A percentile compares a stretch with the other conserved stretches of the same genome.
Conservation (phyloP, 1,140 invertebrate species). For the Drosophila mauritiana region DNA sequence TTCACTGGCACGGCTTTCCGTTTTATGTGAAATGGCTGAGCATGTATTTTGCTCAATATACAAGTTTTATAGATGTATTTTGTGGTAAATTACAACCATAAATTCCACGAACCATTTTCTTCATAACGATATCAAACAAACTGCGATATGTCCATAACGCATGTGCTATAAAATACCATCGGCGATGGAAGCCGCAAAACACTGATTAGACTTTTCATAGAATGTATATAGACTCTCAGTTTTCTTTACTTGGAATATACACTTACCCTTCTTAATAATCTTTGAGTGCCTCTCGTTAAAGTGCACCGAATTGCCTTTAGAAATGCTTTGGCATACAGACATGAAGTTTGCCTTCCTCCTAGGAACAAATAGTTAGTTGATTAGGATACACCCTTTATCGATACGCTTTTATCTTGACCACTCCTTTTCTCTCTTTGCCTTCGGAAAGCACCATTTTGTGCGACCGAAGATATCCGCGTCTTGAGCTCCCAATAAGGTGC, state of each 20-base stretch:
- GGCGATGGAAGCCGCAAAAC: too few relatives aligned
- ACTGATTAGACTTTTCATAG: neutral
- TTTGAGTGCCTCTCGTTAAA: neutral
- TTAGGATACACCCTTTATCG: too few relatives aligned
- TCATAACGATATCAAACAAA: neutral
- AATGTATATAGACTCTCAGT: neutral
- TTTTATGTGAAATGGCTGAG: neutral
- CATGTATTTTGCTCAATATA: neutral
- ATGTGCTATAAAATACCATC: too few relatives aligned
- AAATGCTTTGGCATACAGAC: too few relatives aligned
- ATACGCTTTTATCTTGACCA: too few relatives aligned
- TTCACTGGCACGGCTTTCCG: neutral
- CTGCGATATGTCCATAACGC: too few relatives aligned
- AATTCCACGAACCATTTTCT: conserved; percentile 1
- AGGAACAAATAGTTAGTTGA: too few relatives aligned
- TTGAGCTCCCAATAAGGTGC: neutral
- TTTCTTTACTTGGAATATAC: neutral
- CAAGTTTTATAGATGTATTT: conserved; percentile 1
- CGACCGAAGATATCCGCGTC: neutral
- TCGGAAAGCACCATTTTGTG: neutral
- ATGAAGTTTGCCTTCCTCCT: too few relatives aligned
- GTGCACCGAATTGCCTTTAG: neutral
- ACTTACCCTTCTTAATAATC: neutral
- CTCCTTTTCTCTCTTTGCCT: too few relatives aligned
- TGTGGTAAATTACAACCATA: neutral